Percentiles rank a stretch among this genome's conserved stretches.
Conservation (phyloP, 1,140 invertebrate genomes). For the Drosophila persimilis region DNA sequence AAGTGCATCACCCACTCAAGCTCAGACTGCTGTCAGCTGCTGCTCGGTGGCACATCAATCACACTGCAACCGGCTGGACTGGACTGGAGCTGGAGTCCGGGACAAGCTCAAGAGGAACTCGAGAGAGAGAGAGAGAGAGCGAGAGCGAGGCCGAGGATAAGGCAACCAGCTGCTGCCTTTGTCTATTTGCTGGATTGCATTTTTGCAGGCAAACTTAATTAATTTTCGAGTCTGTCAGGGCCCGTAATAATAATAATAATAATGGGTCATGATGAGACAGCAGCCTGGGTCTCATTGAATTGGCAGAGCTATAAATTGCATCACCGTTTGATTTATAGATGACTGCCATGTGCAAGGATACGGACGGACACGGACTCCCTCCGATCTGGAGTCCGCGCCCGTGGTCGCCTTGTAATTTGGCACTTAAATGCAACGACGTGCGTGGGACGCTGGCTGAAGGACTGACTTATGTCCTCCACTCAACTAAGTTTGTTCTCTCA, state of each 20-base stretch:
- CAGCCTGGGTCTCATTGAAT: conserved; percentile 56
- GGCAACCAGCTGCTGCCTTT: conserved; percentile 15
- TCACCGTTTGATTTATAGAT: conserved; percentile 56
- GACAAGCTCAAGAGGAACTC: not conserved
- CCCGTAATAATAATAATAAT: conserved; percentile 44
- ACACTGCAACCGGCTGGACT: conserved; percentile 26
- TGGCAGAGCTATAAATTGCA: conserved; percentile 64
- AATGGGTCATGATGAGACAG: conserved; percentile 53
- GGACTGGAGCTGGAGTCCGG: conserved; percentile 7
- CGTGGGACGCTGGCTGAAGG: conserved; percentile 49
- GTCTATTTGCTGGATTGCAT: conserved; percentile 40
- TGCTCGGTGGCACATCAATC: conserved; percentile 54
- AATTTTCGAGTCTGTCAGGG: conserved; percentile 41
- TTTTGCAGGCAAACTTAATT: conserved; percentile 65
- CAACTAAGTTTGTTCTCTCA: conserved; percentile 3
- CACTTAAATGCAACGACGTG: conserved; percentile 78
- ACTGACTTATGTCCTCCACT: conserved; percentile 33
- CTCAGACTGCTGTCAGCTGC: conserved; percentile 37
- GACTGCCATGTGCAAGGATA: conserved; percentile 48
- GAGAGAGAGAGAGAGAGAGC: not conserved
- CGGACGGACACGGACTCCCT: not conserved
- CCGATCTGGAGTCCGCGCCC: conserved; percentile 4
- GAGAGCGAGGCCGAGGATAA: too few species aligned
- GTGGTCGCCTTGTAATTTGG: conserved; percentile 64
- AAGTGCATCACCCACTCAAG: conserved; percentile 23